phyloP scores from a whole-genome alignment of 2,113 vertebrate species.

The Turnix velox region DNA sequence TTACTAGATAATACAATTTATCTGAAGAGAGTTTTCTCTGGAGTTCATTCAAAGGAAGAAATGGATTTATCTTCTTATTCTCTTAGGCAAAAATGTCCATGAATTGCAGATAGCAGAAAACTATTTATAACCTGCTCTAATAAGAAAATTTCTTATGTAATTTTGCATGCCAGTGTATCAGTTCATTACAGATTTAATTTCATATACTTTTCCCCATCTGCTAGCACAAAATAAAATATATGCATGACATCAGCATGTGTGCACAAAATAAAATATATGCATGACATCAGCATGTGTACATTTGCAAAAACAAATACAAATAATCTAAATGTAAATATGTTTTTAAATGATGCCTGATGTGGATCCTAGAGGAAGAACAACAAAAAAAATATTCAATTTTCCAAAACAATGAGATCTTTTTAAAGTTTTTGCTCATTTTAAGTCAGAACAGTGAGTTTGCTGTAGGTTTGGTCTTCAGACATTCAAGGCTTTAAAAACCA shows the following conservation, averaged over 20 bases:
- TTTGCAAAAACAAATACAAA: constrained; percentile 8
- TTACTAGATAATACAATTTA: background rate
- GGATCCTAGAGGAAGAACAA: background rate
- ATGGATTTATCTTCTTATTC: background rate
- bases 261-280: constrained; percentile 46
- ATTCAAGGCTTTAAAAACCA: background rate
- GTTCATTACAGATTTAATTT: constrained; percentile 18
- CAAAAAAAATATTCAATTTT: background rate
- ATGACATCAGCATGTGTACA: constrained; percentile 48
- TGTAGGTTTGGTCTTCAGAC: background rate
- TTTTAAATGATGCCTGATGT: background rate
- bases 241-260: constrained; percentile 54
- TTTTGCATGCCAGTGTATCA: constrained; percentile 48
- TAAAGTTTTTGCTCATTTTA: background rate
- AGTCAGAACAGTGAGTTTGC: background rate
- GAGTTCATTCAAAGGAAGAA: constrained; percentile 5
- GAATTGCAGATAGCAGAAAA: constrained; percentile 41
- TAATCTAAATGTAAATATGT: background rate
- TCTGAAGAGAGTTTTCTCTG: background rate
- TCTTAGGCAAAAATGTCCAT: constrained; percentile 1
- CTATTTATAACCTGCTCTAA: constrained; percentile 54
- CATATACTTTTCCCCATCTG: constrained; percentile 32
- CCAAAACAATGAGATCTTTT: background rate
- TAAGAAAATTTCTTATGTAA: constrained; percentile 51
- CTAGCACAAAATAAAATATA: constrained; percentile 50